A percentile compares a stretch with the other conserved stretches of the same genome.
Conservation (phyloP, 2,797 vertebrate genomes). For the Calcarius lapponicus region DNA sequence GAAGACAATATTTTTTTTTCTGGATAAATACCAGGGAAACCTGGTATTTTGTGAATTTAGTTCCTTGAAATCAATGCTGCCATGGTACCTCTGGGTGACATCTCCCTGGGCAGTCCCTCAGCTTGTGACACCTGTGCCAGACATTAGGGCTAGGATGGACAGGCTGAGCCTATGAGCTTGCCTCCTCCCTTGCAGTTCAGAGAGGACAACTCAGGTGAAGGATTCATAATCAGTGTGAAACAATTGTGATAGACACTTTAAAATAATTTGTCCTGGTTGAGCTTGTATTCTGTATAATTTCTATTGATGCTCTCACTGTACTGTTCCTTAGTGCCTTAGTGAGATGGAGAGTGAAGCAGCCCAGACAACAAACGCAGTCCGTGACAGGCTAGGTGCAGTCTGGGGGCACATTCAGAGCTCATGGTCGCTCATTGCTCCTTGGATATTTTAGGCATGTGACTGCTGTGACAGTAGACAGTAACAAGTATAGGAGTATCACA, state of each 20-base stretch:
- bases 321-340: background rate
- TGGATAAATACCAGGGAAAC: background rate
- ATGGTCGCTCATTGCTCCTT: background rate
- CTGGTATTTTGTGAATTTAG: background rate
- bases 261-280: background rate
- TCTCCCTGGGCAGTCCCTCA: background rate
- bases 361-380: accelerated
- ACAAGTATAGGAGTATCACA: background rate
- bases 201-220: background rate
- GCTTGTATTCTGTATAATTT: background rate
- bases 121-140: background rate
- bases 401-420: background rate
- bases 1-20: conserved; percentile 1
- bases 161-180: background rate
- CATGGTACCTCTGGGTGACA: background rate
- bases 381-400: background rate
- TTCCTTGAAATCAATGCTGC: background rate
- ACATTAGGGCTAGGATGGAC: background rate
- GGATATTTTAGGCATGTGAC: background rate
- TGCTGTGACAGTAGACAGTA: background rate
- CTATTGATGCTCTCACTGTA: background rate
- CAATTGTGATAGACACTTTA: background rate
- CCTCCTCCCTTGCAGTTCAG: background rate
- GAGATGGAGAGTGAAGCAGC: background rate
- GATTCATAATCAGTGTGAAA: background rate